Evolutionary conservation across 1,140 invertebrate genomes (phyloP).

Genomic region (Tetragonula clypearis): DNA sequence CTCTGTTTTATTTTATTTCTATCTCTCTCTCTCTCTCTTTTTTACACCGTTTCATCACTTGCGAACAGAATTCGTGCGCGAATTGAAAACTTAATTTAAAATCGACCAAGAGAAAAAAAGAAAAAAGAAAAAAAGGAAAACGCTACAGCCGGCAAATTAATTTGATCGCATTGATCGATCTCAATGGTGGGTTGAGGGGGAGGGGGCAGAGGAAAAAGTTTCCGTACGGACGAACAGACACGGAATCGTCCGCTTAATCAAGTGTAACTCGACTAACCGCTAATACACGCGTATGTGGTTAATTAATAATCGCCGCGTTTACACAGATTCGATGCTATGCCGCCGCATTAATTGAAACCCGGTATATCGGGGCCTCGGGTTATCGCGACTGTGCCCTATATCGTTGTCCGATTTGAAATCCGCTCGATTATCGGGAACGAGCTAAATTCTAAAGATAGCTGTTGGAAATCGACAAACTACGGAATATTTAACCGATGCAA

Average conservation of each 20-base stretch:
- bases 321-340: background rate
- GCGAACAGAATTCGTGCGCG: too few relatives aligned
- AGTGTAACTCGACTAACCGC: background rate
- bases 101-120: too few relatives aligned
- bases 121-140: background rate
- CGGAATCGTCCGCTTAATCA: background rate
- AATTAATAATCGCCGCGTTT: slow-evolving; percentile 30
- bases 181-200: too few relatives aligned
- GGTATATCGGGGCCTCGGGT: background rate
- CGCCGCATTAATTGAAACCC: slow-evolving; percentile 20
- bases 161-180: background rate
- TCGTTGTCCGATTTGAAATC: background rate
- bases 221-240: background rate
- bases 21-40: background rate
- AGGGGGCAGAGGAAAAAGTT: background rate
- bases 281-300: slow-evolving; percentile 15
- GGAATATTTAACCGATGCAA: background rate
- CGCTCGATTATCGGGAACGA: background rate
- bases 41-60: background rate
- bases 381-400: background rate
- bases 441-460: background rate
- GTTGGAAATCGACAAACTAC: background rate
- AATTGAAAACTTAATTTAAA: background rate
- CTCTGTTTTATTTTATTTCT: background rate
- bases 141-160: background rate